Percentiles rank a stretch among this genome's conserved stretches.
phyloP scores from a whole-genome alignment of 1,140 invertebrate species.

The Uloborus diversus region DNA sequence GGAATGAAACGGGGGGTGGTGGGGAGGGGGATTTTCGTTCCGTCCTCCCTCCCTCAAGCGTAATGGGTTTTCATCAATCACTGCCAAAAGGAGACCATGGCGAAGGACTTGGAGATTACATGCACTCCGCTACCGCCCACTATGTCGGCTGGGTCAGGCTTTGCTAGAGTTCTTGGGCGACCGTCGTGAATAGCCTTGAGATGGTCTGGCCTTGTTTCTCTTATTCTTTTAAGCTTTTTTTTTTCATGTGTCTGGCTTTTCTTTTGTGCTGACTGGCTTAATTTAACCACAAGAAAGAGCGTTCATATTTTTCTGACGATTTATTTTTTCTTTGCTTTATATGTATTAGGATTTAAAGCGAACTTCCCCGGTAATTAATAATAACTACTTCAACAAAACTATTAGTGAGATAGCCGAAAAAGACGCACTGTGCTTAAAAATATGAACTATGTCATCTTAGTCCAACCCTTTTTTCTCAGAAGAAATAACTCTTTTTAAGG shows the following conservation, averaged over 20 bases:
- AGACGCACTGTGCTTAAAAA: too few species aligned
- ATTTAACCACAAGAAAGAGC: too few species aligned
- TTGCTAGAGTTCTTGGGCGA: not conserved
- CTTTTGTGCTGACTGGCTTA: not conserved
- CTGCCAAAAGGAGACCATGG: conserved; percentile 43
- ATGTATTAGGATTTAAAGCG: too few species aligned
- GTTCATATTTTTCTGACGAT: too few species aligned
- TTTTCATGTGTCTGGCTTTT: not conserved
- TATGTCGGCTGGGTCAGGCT: not conserved
- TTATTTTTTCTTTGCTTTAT: too few species aligned
- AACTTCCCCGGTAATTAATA: too few species aligned
- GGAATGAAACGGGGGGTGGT: not conserved
- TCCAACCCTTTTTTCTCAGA: too few species aligned
- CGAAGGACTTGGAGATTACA: conserved; percentile 49
- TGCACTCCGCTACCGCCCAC: conserved; percentile 29
- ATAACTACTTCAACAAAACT: too few species aligned
- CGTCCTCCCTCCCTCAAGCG: conserved; percentile 2
- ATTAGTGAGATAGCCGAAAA: too few species aligned
- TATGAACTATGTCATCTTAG: too few species aligned
- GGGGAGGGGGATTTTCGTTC: not conserved
- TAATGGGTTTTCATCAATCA: conserved; percentile 57
- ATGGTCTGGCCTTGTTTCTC: conserved; percentile 17
- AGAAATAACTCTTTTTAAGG: too few species aligned
- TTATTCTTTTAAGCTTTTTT: conserved; percentile 25
- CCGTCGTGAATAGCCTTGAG: conserved; percentile 19